Percentiles rank a stretch among this genome's conserved stretches.
Conservation (phyloP, 2,113 vertebrate genomes). For the Rattus rattus region DNA sequence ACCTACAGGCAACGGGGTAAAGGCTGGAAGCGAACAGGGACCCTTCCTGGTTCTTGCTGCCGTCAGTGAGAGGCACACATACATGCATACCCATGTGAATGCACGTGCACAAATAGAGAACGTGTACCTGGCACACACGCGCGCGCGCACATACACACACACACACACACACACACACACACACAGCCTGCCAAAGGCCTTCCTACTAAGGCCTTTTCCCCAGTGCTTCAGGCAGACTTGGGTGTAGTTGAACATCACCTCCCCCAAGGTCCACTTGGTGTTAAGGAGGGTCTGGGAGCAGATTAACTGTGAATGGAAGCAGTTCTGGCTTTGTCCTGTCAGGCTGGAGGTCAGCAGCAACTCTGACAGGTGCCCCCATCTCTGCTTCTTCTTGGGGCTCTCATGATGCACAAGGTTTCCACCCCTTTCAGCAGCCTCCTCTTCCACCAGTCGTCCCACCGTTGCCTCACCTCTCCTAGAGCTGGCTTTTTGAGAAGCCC, state of each 20-base stretch:
- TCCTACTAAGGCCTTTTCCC: neutral
- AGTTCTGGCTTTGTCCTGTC: fast-evolving
- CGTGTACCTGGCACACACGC: no score
- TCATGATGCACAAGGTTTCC: neutral
- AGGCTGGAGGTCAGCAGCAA: neutral
- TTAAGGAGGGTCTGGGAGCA: neutral
- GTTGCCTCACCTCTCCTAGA: fast-evolving
- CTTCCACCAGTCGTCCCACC: neutral
- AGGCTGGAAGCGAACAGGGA: neutral
- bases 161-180: no score
- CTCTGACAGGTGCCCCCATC: neutral
- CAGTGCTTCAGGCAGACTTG: fast-evolving
- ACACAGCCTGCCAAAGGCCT: neutral
- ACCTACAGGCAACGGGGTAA: neutral
- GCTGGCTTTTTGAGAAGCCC: neutral
- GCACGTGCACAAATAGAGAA: fast-evolving
- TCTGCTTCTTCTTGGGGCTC: fast-evolving
- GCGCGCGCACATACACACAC: no score
- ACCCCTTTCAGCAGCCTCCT: neutral
- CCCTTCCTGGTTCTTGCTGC: no score
- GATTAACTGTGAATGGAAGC: fast-evolving
- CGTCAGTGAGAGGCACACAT: neutral
- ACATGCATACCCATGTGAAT: fast-evolving
- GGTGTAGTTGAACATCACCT: fast-evolving
- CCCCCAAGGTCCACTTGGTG: fast-evolving